Percentiles rank a stretch among this genome's conserved stretches.
These are phyloP conservation scores for Drosophila gaucha DNA, from an alignment of 2,888 invertebrate species.

Conservation along the genomic window DNA sequence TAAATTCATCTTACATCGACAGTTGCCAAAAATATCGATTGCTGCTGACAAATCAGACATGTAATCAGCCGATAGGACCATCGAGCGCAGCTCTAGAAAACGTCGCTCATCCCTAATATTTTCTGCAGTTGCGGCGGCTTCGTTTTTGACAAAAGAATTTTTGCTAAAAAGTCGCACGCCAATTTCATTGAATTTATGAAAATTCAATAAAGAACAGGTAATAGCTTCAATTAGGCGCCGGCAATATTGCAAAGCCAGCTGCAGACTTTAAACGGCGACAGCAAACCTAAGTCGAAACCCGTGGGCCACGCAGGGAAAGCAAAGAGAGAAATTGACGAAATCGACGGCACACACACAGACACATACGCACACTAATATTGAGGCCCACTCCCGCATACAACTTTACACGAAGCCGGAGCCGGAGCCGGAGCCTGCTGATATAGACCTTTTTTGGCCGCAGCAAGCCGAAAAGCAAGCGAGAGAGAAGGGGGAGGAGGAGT, in stretches of 20 bases:
- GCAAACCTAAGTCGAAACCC: background rate
- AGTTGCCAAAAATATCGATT: conserved; percentile 18
- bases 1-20: background rate
- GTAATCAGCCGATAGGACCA: background rate
- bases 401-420: conserved; percentile 39
- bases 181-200: conserved; percentile 1
- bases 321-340: conserved; percentile 39
- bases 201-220: conserved; percentile 44
- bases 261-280: background rate
- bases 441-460: conserved; percentile 7
- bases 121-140: conserved; percentile 56
- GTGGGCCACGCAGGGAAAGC: conserved; percentile 17
- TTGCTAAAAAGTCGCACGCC: background rate
- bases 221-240: conserved; percentile 11
- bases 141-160: conserved; percentile 30
- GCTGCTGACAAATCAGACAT: no score
- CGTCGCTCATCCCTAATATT: conserved; percentile 37
- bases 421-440: conserved; percentile 38
- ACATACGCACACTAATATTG: conserved; percentile 7
- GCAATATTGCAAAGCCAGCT: conserved; percentile 11
- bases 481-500: conserved; percentile 9
- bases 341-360: conserved; percentile 20
- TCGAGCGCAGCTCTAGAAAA: conserved; percentile 6
- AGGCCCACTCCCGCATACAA: conserved; percentile 14
- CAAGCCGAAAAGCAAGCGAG: background rate